Evolutionary conservation across 2,888 invertebrate genomes (phyloP).

Genomic region (Andrena chrysosceles): DNA sequence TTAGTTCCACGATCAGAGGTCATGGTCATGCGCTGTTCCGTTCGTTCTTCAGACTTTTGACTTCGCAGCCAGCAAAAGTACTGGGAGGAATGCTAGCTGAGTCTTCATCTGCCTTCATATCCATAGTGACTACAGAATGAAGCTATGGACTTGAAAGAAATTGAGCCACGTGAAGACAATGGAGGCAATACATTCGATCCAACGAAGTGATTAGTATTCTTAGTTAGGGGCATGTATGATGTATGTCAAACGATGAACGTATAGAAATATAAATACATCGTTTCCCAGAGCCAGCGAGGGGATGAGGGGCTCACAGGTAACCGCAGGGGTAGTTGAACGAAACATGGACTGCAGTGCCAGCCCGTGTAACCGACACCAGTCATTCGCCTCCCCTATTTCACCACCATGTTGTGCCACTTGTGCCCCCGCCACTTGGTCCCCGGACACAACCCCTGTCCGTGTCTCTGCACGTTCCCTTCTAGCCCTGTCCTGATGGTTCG

Average conservation of each 20-base stretch:
- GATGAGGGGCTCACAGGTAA: constrained; percentile 68
- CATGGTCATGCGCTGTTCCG: constrained; percentile 70
- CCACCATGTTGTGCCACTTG: constrained; percentile 80
- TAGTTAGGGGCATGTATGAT: constrained; percentile 46
- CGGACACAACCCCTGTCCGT: constrained; percentile 51
- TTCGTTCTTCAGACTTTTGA: constrained; percentile 31
- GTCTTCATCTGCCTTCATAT: neutral
- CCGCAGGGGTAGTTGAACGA: constrained; percentile 76
- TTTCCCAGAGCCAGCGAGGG: constrained; percentile 41
- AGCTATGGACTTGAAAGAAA: neutral
- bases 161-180: neutral
- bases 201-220: constrained; percentile 52
- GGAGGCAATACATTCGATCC: constrained; percentile 15
- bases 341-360: constrained; percentile 79
- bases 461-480: constrained; percentile 38
- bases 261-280: constrained; percentile 72
- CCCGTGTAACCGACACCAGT: constrained; percentile 83
- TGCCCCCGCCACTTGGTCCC: constrained; percentile 69
- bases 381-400: constrained; percentile 80
- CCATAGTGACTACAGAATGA: neutral
- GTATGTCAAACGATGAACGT: constrained; percentile 64
- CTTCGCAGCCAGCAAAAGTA: neutral
- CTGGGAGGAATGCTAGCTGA: neutral
- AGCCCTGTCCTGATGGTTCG: constrained; percentile 44
- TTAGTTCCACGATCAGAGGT: constrained; percentile 80